phyloP scores from a whole-genome alignment of 37 sponge, comb jelly and placozoan species.

The Ianthella basta region DNA sequence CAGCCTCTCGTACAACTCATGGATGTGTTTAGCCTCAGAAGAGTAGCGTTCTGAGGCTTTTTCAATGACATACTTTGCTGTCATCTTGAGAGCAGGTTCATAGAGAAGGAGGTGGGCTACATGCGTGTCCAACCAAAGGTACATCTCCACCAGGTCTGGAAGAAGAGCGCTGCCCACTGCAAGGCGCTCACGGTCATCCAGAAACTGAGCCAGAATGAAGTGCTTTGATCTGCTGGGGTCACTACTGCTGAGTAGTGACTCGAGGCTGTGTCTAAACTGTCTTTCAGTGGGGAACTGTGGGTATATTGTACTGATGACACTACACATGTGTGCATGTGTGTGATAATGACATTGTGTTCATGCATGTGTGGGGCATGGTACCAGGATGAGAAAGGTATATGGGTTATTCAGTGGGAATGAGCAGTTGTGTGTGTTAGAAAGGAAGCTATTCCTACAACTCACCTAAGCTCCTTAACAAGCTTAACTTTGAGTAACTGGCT shows the following conservation, averaged over 20 bases:
- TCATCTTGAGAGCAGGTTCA: constrained; percentile 50
- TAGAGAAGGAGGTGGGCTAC: constrained; percentile 71
- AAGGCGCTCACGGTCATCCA: constrained; percentile 50
- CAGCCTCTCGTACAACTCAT: constrained; percentile 58
- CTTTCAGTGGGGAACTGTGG: constrained; percentile 68
- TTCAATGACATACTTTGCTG: constrained; percentile 54
- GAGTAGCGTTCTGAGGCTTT: constrained; percentile 43
- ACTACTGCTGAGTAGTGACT: constrained; percentile 8
- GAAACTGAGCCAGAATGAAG: constrained; percentile 40
- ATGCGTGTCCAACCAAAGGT: constrained; percentile 78
- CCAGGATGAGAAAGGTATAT: neutral
- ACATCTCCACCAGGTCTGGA: constrained; percentile 85
- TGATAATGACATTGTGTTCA: no score
- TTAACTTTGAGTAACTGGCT: neutral
- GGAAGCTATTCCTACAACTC: no score
- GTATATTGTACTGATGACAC: constrained; percentile 49
- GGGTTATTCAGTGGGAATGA: no score
- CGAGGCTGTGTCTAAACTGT: constrained; percentile 64
- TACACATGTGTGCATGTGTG: no score
- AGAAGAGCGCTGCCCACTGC: constrained; percentile 63
- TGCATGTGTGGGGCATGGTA: neutral
- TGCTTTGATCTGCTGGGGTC: constrained; percentile 11
- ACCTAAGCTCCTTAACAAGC: constrained; percentile 4
- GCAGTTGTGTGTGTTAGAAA: no score
- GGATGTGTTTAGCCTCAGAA: constrained; percentile 41